phyloP scores from a whole-genome alignment of 2,888 invertebrate genomes.

The Heliothis peltigera region DNA sequence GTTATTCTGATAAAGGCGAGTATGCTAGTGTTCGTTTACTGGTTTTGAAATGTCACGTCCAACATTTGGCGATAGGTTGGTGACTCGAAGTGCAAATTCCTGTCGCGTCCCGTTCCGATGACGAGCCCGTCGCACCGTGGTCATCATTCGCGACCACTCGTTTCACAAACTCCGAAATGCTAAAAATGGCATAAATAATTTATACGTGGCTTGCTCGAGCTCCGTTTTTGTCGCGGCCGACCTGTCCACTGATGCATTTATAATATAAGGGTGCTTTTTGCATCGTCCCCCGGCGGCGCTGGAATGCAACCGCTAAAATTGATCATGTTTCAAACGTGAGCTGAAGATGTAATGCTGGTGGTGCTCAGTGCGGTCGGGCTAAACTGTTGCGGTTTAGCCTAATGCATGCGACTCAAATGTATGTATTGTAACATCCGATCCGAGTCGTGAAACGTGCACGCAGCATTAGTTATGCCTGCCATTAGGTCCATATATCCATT shows the following conservation, averaged over 20 bases:
- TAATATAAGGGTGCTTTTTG: conserved; percentile 90
- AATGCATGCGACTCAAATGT: conserved; percentile 59
- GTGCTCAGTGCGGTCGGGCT: conserved; percentile 61
- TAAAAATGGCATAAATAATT: conserved; percentile 90
- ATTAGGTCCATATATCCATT: conserved; percentile 42
- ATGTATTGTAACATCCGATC: conserved; percentile 47
- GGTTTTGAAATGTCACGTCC: conserved; percentile 19
- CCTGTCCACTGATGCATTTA: conserved; percentile 90
- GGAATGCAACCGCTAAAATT: conserved; percentile 90
- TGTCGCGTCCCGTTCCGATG: conserved; percentile 61
- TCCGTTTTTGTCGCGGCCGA: conserved; percentile 87
- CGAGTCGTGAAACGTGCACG: conserved; percentile 59
- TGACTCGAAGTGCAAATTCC: conserved; percentile 57
- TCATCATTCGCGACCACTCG: conserved; percentile 72
- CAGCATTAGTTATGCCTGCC: conserved; percentile 65
- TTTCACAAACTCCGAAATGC: conserved; percentile 86
- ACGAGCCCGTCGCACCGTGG: conserved; percentile 61
- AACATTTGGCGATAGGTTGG: conserved; percentile 41
- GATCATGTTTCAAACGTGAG: conserved; percentile 89
- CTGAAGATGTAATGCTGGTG: conserved; percentile 80
- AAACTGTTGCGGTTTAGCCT: conserved; percentile 65
- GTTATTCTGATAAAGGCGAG: not conserved
- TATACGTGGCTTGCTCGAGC: conserved; percentile 85
- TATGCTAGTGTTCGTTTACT: not conserved
- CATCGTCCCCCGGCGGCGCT: conserved; percentile 80